Base-by-base conservation (phyloP, 1,140 invertebrate species). In the Drosophila sulfurigaster region DNA sequence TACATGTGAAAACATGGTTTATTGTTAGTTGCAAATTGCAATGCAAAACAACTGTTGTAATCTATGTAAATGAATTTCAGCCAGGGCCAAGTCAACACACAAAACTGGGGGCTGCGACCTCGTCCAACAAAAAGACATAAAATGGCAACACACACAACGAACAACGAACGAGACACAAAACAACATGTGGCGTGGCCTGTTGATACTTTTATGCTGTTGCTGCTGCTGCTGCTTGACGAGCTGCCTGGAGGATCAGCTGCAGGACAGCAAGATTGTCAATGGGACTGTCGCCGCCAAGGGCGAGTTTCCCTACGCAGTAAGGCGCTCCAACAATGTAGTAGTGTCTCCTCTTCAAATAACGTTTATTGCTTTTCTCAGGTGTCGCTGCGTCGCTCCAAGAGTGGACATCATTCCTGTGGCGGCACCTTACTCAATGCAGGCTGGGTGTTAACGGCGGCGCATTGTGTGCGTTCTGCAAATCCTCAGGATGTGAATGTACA, bases 381-480 rank as follows among this genome's bases (percentile, higher is more conserved):
- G 1, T 91, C 91, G 1, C 52, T 91, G 51, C 79, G 91, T 0
- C 90, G 85, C 5, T 67, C 77, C 10, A 78, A 73, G 0, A 66
- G 57, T n/a, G 90, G 90, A 1, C 75, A 68, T 15, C 92, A 93
- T 35, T 82, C 79, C 2, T 93, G 92, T 51, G 92, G 92, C 1
- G 92, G 72, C 11, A 82, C 91, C 1, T 58, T 93, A 6, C 35
- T 93, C 0, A 92, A 92, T 60, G 67, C 79, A 0, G 46, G 54
- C n/a, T 92, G 91, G 91, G 73, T 81, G 2, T 35, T 92, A 10
- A 92, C 91, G 0, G 91, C 87, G 6, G 91, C 90, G 0, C 91
- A 92, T 49, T 92, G 91, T 65, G 83, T 92, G 6, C 67, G 48
- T 0, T 13, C 54, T 20, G 48, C 73, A 1, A 41, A 15, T 5